A percentile compares a stretch with the other conserved stretches of the same genome.
Conservation (phyloP, 2,113 vertebrate genomes). For the Pangasianodon hypophthalmus region DNA sequence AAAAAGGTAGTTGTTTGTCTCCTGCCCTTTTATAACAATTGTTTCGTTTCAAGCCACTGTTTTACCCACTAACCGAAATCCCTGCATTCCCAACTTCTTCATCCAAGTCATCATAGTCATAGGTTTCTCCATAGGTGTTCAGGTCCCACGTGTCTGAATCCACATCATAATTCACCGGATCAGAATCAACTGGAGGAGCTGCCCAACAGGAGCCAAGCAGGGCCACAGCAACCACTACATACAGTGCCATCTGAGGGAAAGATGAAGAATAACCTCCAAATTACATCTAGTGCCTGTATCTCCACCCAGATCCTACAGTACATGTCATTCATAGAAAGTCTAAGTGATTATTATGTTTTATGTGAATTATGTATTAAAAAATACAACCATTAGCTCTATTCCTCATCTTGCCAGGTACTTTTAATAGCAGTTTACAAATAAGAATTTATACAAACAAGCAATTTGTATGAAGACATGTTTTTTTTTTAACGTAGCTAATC, state of each 20-base stretch:
- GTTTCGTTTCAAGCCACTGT: not conserved
- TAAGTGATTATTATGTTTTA: not conserved
- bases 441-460: not conserved
- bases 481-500: not conserved
- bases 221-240: conserved; percentile 36
- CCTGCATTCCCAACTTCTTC: conserved; percentile 60
- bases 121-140: conserved; percentile 71
- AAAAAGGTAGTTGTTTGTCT: not conserved
- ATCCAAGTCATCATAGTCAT: conserved; percentile 69
- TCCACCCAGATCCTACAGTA: not conserved
- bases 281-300: not conserved
- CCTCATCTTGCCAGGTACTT: not conserved
- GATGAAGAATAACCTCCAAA: not conserved
- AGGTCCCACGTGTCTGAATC: conserved; percentile 67
- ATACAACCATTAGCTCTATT: not conserved
- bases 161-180: conserved; percentile 50
- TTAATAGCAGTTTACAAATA: not conserved
- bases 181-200: conserved; percentile 48
- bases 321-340: not conserved
- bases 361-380: not conserved
- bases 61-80: conserved; percentile 5
- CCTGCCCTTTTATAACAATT: not conserved
- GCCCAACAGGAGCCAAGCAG: conserved; percentile 42
- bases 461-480: not conserved
- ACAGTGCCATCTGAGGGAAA: conserved; percentile 50